Conservation (phyloP, 2,888 invertebrate species). For the Penaeus monodon region DNA sequence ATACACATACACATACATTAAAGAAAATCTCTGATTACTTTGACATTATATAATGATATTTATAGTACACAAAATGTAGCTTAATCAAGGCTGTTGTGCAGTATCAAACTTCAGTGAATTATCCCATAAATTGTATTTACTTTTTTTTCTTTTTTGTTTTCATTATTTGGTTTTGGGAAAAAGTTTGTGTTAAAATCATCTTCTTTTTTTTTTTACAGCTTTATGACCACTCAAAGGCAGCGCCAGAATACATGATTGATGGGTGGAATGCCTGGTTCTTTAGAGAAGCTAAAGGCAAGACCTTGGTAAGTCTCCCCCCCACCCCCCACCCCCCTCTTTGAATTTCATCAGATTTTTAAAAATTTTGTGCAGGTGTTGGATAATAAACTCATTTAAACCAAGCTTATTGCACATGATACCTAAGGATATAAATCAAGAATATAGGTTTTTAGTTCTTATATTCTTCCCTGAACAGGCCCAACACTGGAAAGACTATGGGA, state of each 20-base stretch:
- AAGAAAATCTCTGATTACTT: too few relatives aligned
- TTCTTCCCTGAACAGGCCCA: constrained; percentile 49
- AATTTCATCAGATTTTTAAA: not conserved
- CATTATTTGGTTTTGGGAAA: too few relatives aligned
- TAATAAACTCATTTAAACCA: not conserved
- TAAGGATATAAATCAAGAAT: not conserved
- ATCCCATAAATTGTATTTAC: too few relatives aligned
- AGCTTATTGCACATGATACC: not conserved
- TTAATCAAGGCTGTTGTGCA: too few relatives aligned
- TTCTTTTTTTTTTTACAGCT: constrained; percentile 62
- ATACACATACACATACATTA: too few relatives aligned
- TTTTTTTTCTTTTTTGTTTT: too few relatives aligned
- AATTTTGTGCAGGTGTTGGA: not conserved
- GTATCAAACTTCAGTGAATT: too few relatives aligned
- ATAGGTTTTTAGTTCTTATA: not conserved
- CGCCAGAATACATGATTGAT: constrained; percentile 69
- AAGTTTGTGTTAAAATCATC: too few relatives aligned
- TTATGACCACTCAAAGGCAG: constrained; percentile 55
- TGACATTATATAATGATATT: too few relatives aligned
- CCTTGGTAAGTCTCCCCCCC: constrained; percentile 70
- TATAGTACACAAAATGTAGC: too few relatives aligned
- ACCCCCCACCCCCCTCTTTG: too few relatives aligned
- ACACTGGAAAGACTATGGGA: constrained; percentile 71
- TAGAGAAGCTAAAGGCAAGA: constrained; percentile 67
- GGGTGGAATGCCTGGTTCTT: constrained; percentile 75